Percentiles rank a stretch among this genome's conserved stretches.
Evolutionary conservation across 2,797 vertebrate genomes (phyloP).

Genomic region (Tarsius wallacei): DNA sequence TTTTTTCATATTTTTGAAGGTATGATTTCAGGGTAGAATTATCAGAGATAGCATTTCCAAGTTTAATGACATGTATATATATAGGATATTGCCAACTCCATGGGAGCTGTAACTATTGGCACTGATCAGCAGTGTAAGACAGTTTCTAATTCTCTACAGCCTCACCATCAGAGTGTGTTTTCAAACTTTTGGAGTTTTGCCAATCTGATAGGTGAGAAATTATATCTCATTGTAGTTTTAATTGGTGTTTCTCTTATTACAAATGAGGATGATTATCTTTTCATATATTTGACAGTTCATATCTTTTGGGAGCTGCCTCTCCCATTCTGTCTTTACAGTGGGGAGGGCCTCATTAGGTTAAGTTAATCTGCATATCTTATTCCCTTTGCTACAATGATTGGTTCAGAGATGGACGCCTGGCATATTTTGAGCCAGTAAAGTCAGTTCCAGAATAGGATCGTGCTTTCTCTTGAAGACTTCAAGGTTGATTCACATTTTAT

Average conservation of each 20-base stretch:
- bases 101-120: neutral
- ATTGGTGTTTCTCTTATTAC: conserved; percentile 43
- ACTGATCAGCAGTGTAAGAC: neutral
- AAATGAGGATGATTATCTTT: conserved; percentile 22
- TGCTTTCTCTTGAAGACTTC: neutral
- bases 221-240: conserved; percentile 36
- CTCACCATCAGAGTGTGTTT: neutral
- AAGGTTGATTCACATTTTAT: neutral
- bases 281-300: conserved; percentile 29
- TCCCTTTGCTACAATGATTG: neutral
- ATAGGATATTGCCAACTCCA: neutral
- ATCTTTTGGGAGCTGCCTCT: neutral
- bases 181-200: conserved; percentile 25
- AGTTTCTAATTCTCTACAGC: neutral
- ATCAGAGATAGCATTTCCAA: neutral
- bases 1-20: neutral
- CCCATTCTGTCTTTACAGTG: neutral
- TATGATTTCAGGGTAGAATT: neutral
- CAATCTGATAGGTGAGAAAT: conserved; percentile 8
- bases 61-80: neutral
- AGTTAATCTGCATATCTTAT: neutral
- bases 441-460: neutral
- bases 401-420: neutral
- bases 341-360: neutral
- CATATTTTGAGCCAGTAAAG: neutral